These are phyloP conservation scores for Lasioglossum zephyrum DNA, from an alignment of 2,888 invertebrate species.

Conservation along the genomic window DNA sequence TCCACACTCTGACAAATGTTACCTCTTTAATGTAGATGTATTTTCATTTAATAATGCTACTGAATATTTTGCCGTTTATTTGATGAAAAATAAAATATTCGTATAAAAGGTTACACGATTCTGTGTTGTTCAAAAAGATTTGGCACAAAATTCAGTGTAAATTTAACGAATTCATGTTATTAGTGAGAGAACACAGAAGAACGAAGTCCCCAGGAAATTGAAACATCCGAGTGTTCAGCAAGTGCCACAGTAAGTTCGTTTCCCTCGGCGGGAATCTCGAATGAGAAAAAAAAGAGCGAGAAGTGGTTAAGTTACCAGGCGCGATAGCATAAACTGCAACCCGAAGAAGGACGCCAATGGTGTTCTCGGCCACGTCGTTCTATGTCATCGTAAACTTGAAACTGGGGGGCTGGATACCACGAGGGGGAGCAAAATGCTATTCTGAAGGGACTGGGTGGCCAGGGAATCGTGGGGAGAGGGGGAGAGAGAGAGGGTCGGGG, in stretches of 20 bases:
- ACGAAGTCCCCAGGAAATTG: background rate
- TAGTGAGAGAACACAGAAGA: too few relatives aligned
- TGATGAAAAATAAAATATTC: too few relatives aligned
- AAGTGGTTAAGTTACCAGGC: background rate
- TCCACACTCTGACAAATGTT: background rate
- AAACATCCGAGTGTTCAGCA: background rate
- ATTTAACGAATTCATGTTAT: background rate
- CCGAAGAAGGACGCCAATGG: constrained; percentile 42
- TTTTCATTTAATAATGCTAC: background rate
- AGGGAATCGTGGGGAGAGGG: background rate
- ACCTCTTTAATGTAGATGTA: too few relatives aligned
- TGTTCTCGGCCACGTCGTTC: constrained; percentile 43
- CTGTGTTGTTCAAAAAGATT: background rate
- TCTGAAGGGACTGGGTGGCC: background rate
- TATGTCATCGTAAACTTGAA: constrained; percentile 66
- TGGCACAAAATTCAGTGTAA: background rate
- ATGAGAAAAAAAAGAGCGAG: background rate
- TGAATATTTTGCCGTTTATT: background rate
- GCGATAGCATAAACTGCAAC: background rate
- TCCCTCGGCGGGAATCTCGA: background rate
- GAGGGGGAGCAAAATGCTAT: background rate
- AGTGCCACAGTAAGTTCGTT: background rate
- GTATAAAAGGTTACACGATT: background rate
- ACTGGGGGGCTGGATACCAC: constrained; percentile 20
- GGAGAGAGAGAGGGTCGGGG: background rate